Percentiles rank a stretch among this genome's conserved stretches.
Conservation (phyloP, 2,113 vertebrate genomes). For the Zosterops borbonicus region DNA sequence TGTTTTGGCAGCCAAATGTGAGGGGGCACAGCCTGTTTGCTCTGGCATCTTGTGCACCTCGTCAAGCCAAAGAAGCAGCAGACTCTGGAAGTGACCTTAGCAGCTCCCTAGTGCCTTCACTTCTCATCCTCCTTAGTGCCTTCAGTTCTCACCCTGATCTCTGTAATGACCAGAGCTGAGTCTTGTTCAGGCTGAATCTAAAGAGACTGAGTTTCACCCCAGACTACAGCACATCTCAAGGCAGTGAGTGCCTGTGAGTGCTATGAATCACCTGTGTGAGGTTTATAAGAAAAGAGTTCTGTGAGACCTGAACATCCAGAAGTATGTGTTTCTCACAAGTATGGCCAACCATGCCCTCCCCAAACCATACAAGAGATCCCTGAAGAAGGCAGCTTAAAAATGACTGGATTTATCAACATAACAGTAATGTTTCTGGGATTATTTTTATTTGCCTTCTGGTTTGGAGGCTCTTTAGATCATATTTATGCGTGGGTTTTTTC, state of each 20-base stretch:
- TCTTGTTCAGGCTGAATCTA: neutral
- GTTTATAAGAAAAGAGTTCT: neutral
- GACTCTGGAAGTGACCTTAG: neutral
- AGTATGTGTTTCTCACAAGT: neutral
- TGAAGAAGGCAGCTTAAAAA: neutral
- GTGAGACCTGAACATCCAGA: neutral
- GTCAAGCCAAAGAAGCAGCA: neutral
- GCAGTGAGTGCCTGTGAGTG: neutral
- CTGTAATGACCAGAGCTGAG: neutral
- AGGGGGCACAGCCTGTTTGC: neutral
- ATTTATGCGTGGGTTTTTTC: neutral
- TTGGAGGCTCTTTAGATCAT: constrained; percentile 13
- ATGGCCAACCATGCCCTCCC: neutral
- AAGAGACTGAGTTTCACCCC: neutral
- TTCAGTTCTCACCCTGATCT: neutral
- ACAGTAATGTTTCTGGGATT: constrained; percentile 35
- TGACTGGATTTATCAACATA: neutral
- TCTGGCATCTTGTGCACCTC: neutral
- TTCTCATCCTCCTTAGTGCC: neutral
- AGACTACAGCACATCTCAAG: neutral
- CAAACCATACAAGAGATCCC: neutral
- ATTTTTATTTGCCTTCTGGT: constrained; percentile 58
- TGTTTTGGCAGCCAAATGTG: neutral
- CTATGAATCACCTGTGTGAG: neutral
- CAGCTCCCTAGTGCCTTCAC: neutral